Evolutionary conservation across 1,140 invertebrate genomes (phyloP), one percentile per base, ranked within the genome.

Genomic region (Pseudoatta argentina): DNA sequence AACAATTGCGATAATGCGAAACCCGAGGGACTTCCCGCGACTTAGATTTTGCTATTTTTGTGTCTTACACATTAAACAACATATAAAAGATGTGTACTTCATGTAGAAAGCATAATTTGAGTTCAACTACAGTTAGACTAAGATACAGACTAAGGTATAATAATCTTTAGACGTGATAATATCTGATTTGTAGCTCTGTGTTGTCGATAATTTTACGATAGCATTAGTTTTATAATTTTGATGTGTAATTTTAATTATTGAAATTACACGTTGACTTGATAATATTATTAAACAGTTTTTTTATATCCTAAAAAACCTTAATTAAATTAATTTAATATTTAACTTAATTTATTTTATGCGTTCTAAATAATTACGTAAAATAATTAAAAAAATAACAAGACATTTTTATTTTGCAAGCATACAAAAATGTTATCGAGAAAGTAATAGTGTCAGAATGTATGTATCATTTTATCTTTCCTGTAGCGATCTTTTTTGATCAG

Each of bases 321-420:
- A 27, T 61, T 61, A 27, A 24, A 66, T 30, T n/a, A 64, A 64
- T 39, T 66, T 39, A 66, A 66, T 66, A 66, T 66, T 66, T 77
- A 34, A 24, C 8, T 75, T 39, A 8, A n/a, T 55, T 34, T 55
- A 51, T 53, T 14, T n/a, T n/a, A 6, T 21, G 55, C 34, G n/a
- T n/a, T 18, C 18, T 12, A 27, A 48, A 51, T 69, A 69, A 69
- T 55, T 53, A 10, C 1, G 6, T 8, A 3, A 8, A 53, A n/a
- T 21, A 63, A 27, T n/a, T 44, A 55, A 10, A 2, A 2, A 30
- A 69, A 12, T 27, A 79, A 55, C 14, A 1, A 24, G 8, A 24
- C 44, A 51, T 12, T 34, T 69, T 81, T 39, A 24, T 14, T 69
- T 81, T 12, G 8, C 21, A 79, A 21, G 44, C 3, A 2, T 34